These are phyloP conservation scores for Urocyon cinereoargenteus DNA, from an alignment of 2,797 vertebrate species.

Conservation along the genomic window DNA sequence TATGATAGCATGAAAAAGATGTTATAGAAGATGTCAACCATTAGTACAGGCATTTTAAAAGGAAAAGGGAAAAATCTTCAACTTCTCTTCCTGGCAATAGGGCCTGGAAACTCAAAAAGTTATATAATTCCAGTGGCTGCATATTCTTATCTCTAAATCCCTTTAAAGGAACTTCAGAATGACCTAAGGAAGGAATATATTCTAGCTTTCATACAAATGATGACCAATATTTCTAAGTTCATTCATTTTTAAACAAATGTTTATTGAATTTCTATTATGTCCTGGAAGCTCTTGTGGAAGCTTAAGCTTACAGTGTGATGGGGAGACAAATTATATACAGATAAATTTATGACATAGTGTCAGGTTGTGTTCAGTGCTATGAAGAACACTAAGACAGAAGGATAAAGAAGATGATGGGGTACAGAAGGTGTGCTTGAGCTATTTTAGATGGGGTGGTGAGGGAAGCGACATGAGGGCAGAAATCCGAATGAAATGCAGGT, in stretches of 20 bases:
- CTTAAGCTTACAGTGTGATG: not conserved
- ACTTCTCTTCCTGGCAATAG: not conserved
- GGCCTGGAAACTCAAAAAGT: constrained; percentile 16
- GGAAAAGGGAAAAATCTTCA: constrained; percentile 8
- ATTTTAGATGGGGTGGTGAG: not conserved
- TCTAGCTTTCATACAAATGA: not conserved
- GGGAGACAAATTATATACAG: not conserved
- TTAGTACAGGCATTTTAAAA: constrained; percentile 32
- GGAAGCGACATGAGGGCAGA: not conserved
- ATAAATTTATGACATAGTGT: not conserved
- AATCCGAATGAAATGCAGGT: not conserved
- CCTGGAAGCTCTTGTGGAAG: not conserved
- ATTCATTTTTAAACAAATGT: not conserved
- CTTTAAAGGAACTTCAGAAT: constrained; percentile 33
- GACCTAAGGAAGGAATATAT: not conserved
- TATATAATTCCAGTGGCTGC: not conserved
- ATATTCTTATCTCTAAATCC: not conserved
- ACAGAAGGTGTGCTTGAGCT: not conserved
- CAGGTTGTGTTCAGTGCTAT: not conserved
- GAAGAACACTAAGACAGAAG: not conserved
- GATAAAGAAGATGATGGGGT: not conserved
- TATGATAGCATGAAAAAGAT: constrained; percentile 58
- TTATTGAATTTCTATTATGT: not conserved
- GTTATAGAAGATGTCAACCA: constrained; percentile 4
- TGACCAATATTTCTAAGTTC: not conserved